Evolutionary conservation across 1,140 invertebrate genomes (phyloP).

Genomic region (Macrocentrus cingulum): DNA sequence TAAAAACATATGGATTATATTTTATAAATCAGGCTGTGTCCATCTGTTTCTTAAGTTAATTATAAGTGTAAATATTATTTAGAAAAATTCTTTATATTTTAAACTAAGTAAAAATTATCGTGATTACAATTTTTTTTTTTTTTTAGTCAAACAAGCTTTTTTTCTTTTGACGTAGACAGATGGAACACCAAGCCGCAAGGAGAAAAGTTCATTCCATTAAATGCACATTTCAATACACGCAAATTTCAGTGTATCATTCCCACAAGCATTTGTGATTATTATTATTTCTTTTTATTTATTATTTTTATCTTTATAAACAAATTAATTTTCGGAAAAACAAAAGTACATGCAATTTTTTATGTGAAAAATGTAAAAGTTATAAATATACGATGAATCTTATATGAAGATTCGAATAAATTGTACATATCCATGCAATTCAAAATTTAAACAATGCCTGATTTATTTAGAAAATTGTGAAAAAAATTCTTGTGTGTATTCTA

Average conservation of each 20-base stretch:
- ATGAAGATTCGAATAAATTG: too few species aligned
- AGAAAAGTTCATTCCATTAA: slow-evolving; percentile 36
- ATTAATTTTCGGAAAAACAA: slow-evolving; percentile 32
- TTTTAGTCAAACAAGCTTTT: slow-evolving; percentile 1
- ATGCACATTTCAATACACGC: slow-evolving; percentile 24
- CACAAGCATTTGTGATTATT: slow-evolving; percentile 40
- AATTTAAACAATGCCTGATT: too few species aligned
- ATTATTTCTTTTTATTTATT: slow-evolving; percentile 26
- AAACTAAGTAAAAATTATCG: slow-evolving; percentile 2
- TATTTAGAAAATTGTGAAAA: too few species aligned
- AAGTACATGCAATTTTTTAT: neutral
- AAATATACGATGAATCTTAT: too few species aligned
- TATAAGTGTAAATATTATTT: slow-evolving; percentile 8
- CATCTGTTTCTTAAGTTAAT: slow-evolving; percentile 27
- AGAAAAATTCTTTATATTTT: slow-evolving; percentile 12
- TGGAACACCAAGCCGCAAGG: slow-evolving; percentile 23
- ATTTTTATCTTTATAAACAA: slow-evolving; percentile 36
- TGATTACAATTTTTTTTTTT: too few species aligned
- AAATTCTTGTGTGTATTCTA: too few species aligned
- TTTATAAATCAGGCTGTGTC: slow-evolving; percentile 32
- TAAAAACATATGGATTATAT: slow-evolving; percentile 7
- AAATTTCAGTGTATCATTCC: slow-evolving; percentile 38
- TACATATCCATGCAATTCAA: too few species aligned
- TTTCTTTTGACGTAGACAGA: slow-evolving; percentile 18
- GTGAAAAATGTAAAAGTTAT: neutral